phyloP scores from a whole-genome alignment of 2,888 invertebrate species.

The Erebia epiphron region DNA sequence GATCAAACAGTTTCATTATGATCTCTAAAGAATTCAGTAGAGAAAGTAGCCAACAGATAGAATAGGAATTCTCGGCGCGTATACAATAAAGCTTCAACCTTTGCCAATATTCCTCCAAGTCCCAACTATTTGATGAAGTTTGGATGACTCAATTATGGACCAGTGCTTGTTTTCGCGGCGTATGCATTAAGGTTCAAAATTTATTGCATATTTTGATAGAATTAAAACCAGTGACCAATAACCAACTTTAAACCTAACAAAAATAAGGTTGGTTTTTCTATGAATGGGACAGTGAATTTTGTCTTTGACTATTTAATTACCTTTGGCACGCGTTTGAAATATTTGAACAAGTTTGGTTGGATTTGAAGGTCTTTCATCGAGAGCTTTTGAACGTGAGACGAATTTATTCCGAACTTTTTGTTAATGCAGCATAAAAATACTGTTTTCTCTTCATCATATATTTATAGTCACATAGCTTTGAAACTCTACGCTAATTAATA shows the following conservation, averaged over 20 bases:
- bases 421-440: neutral
- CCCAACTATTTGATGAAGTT: slow-evolving; percentile 56
- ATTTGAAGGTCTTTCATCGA: slow-evolving; percentile 15
- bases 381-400: slow-evolving; percentile 19
- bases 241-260: neutral
- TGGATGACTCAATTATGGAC: slow-evolving; percentile 45
- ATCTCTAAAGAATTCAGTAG: neutral
- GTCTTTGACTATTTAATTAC: slow-evolving; percentile 26
- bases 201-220: neutral
- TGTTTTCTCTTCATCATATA: neutral
- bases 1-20: too few relatives aligned
- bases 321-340: slow-evolving; percentile 25
- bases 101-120: slow-evolving; percentile 48
- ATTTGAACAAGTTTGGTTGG: slow-evolving; percentile 22
- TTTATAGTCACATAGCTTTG: too few relatives aligned
- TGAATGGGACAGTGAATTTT: neutral
- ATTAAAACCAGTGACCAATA: neutral
- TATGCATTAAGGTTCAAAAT: slow-evolving; percentile 19
- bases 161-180: slow-evolving; percentile 13
- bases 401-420: slow-evolving; percentile 2
- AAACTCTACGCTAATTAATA: too few relatives aligned
- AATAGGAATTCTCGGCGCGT: slow-evolving; percentile 25
- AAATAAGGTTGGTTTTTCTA: slow-evolving; percentile 10
- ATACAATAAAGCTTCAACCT: slow-evolving; percentile 46
- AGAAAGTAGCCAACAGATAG: neutral